Base-by-base conservation (phyloP, 2,888 invertebrate species). In the Mycogona germanica region DNA sequence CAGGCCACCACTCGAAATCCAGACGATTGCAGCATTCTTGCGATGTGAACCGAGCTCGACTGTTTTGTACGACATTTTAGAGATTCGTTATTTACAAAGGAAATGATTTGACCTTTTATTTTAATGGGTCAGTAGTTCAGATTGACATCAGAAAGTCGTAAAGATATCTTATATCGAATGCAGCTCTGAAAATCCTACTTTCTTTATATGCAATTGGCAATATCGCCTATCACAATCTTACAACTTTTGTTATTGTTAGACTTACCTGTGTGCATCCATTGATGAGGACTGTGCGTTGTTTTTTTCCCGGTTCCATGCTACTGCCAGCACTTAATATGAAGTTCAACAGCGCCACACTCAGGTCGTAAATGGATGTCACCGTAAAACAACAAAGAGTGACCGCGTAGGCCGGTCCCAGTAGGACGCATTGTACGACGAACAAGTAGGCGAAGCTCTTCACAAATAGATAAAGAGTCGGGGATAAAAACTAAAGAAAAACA, bases 1-100 rank as follows among this genome's bases (percentile, higher is more conserved):
- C 57, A 57, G 9, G 57, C 57, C 25, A 57, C 38, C 19, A 57
- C 55, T 42, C 55, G 38, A 35, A 51, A 51, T 9, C 57, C 57
- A 17, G 55, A 41, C 19, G 55, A 45, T 23, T 51, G 19, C 12
- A 57, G 38, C 3, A 40, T 37, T 28, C 57, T 45, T n/a, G 57
- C 57, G 19, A 57, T 32, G 25, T 57, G 57, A 3, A 57, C 17
- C 5, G 57, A 28, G 9, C 38, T 49, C 2, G 47, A 29, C 57
- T 57, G 32, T 38, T 32, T n/a, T 25, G 38, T n/a, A n/a, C n/a
- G n/a, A n/a, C n/a, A n/a, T n/a, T n/a, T n/a, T n/a, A n/a, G n/a
- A n/a, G n/a, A n/a, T n/a, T n/a, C n/a, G n/a, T n/a, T n/a, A n/a
- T n/a, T n/a, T n/a, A 54, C 7, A n/a, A 42, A 30, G 28, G 6